Evolutionary conservation across 2,113 vertebrate species (phyloP).

Genomic region (Neodon shergylaensis): DNA sequence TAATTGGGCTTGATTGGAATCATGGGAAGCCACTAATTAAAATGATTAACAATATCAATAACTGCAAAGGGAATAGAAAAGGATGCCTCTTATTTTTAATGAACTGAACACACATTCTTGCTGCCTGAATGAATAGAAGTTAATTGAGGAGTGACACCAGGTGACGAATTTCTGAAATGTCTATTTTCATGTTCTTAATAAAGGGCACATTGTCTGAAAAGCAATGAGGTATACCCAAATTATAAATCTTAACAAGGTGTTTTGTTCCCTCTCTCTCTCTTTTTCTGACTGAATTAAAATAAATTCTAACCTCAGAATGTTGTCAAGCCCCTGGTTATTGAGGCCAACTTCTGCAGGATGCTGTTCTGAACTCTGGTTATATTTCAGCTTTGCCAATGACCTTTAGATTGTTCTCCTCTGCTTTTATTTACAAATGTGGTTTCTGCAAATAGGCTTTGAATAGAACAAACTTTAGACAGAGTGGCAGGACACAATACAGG

Average conservation of each 20-base stretch:
- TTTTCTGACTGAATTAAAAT: constrained; percentile 39
- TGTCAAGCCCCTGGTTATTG: neutral
- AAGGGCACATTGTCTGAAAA: constrained; percentile 42
- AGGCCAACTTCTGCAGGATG: neutral
- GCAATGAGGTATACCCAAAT: neutral
- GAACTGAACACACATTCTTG: constrained; percentile 33
- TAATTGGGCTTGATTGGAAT: constrained; percentile 78
- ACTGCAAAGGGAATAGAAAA: constrained; percentile 65
- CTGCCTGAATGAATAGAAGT: constrained; percentile 68
- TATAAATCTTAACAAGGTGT: constrained; percentile 37
- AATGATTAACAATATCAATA: constrained; percentile 81
- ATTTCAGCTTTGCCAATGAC: constrained; percentile 58
- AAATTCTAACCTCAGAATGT: neutral
- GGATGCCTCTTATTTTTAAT: constrained; percentile 68
- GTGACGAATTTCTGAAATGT: constrained; percentile 59
- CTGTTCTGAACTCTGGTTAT: neutral
- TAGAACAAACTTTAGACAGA: constrained; percentile 23
- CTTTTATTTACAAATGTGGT: constrained; percentile 62
- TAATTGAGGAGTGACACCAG: constrained; percentile 72
- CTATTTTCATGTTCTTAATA: constrained; percentile 59
- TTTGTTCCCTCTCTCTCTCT: neutral
- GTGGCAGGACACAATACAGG: neutral
- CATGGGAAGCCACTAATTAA: constrained; percentile 79
- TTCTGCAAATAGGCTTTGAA: constrained; percentile 50
- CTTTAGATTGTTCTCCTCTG: constrained; percentile 56